phyloP scores from a whole-genome alignment of 2,888 invertebrate species.

The Limnephilus auricula region DNA sequence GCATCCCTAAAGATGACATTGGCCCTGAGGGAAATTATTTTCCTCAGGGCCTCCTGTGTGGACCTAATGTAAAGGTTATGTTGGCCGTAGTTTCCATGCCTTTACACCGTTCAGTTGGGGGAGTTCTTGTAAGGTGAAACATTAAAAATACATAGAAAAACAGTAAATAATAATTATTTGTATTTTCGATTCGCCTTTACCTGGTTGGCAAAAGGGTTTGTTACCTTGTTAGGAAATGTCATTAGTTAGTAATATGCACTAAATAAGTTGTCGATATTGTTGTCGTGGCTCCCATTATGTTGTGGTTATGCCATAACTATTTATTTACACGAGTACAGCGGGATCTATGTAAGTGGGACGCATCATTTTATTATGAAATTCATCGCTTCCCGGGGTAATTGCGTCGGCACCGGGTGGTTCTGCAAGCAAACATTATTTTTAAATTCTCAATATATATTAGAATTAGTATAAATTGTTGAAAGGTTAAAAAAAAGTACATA shows the following conservation, averaged over 20 bases:
- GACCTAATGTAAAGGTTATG: too few relatives aligned
- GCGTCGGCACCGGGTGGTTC: neutral
- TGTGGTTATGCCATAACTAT: neutral
- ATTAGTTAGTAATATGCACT: neutral
- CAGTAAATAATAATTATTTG: neutral
- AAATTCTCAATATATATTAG: neutral
- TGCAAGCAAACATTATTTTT: neutral
- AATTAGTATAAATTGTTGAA: too few relatives aligned
- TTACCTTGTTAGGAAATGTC: neutral
- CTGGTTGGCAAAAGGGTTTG: neutral
- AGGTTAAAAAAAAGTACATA: too few relatives aligned
- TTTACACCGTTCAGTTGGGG: too few relatives aligned
- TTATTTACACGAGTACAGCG: neutral
- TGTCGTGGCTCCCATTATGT: neutral
- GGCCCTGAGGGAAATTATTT: too few relatives aligned
- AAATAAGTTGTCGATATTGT: constrained; percentile 16
- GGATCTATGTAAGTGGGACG: neutral
- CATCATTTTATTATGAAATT: constrained; percentile 26
- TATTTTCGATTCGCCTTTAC: neutral
- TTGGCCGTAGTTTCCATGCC: too few relatives aligned
- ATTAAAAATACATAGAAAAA: too few relatives aligned
- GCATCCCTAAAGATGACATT: too few relatives aligned
- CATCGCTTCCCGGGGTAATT: constrained; percentile 5
- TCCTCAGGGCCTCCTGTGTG: too few relatives aligned
- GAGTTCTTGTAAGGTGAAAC: too few relatives aligned